phyloP scores from a whole-genome alignment of 2,113 vertebrate genomes.

The Lota lota region DNA sequence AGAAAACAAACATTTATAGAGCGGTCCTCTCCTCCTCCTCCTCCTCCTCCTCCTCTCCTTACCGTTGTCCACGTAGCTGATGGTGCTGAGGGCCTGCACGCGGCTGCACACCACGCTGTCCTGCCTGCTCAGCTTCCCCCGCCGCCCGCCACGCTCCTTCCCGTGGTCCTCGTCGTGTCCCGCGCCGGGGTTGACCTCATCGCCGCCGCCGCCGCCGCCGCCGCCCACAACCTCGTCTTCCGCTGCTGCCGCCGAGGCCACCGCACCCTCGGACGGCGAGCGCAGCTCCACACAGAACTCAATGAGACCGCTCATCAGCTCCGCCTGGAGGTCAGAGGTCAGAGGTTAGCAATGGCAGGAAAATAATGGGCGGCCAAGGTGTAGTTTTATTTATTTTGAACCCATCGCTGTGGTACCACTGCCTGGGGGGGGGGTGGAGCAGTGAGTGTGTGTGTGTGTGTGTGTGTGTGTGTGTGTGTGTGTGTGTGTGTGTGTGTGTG shows the following conservation, averaged over 20 bases:
- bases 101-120: slow-evolving; percentile 84
- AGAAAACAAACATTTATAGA: too few species aligned
- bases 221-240: slow-evolving; percentile 37
- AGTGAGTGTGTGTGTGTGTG: too few species aligned
- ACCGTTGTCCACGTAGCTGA: slow-evolving; percentile 83
- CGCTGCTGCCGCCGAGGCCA: slow-evolving; percentile 28
- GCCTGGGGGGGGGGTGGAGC: too few species aligned
- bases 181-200: not conserved
- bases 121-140: slow-evolving; percentile 78
- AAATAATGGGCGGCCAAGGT: too few species aligned
- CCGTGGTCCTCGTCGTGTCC: slow-evolving; percentile 34
- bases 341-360: too few species aligned
- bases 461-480: too few species aligned
- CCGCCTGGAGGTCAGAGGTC: slow-evolving; percentile 68
- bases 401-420: too few species aligned
- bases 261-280: slow-evolving; percentile 60
- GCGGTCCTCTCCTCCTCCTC: not conserved
- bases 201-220: not conserved
- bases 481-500: too few species aligned
- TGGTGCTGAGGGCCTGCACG: slow-evolving; percentile 83
- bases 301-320: slow-evolving; percentile 89
- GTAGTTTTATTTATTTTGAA: too few species aligned
- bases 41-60: too few species aligned
- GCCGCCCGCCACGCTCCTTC: slow-evolving; percentile 59
- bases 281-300: slow-evolving; percentile 89